phyloP scores from a whole-genome alignment of 2,888 invertebrate species.

The Amorpha juglandis region DNA sequence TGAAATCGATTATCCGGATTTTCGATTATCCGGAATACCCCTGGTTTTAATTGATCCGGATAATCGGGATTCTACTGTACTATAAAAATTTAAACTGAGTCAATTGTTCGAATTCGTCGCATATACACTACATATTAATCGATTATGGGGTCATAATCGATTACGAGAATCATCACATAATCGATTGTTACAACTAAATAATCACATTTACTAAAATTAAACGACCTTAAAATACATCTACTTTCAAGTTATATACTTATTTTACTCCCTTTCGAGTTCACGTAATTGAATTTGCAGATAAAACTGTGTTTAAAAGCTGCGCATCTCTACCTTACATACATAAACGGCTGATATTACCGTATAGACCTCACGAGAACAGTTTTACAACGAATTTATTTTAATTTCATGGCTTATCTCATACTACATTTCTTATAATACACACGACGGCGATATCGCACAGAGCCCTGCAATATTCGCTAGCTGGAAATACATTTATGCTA shows the following conservation, averaged over 20 bases:
- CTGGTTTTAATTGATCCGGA: too few species aligned
- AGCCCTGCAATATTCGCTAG: background rate
- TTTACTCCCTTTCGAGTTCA: background rate
- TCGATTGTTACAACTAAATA: background rate
- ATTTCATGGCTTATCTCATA: slow-evolving; percentile 11
- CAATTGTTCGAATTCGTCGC: too few species aligned
- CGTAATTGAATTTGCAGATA: slow-evolving; percentile 14
- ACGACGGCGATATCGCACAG: background rate
- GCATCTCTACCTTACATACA: slow-evolving; percentile 4
- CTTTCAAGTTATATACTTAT: background rate
- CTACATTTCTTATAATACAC: background rate
- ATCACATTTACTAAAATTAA: too few species aligned
- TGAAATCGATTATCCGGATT: too few species aligned
- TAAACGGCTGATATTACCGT: slow-evolving; percentile 9
- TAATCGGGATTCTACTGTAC: too few species aligned
- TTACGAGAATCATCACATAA: too few species aligned
- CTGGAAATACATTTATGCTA: too few species aligned
- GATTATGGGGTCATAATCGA: too few species aligned
- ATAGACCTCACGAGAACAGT: background rate
- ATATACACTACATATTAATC: too few species aligned
- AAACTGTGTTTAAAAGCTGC: slow-evolving; percentile 1
- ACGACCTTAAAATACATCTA: background rate
- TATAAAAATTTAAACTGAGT: too few species aligned
- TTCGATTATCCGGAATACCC: too few species aligned
- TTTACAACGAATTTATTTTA: slow-evolving; percentile 11